Base-by-base conservation (phyloP, 2,113 vertebrate species). In the Nematolebias whitei region DNA sequence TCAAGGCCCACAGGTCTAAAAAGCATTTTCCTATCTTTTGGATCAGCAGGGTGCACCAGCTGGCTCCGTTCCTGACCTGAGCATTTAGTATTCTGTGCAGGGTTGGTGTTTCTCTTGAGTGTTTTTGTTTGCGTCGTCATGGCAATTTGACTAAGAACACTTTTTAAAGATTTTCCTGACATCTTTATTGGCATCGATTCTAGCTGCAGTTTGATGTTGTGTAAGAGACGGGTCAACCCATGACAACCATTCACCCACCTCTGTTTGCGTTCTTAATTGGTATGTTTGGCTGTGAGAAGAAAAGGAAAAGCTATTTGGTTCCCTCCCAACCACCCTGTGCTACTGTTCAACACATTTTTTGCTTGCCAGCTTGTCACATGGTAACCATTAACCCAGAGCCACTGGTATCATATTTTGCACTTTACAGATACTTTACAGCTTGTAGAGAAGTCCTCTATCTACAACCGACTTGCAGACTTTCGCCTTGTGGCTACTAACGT, bases 51-150 rank as follows among this genome's bases (percentile, higher is more conserved):
- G 60, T 55, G 62, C 5, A 50, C 64, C 67, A 43, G 63, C 53
- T 18, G 1, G 68, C 56, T 67, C 55, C 70, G 65, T 80, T 35
- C 77, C 78, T 83, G 78, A 82, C 60, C 77, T 54, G 68, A 60
- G 57, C 64, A 63, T 85, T 89, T 63, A 68, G 66, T 72, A 73
- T 85, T 85, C 79, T 79, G 67, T 9, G 71, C 35, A 14, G 62
- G 32, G 19, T 51, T 48, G 67, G 56, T 74, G 22, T 68, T 11
- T 68, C 68, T 84, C 85, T 84, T 15, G 80, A 78, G 75, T 88
- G 87, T 91, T 90, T 55, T 89, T 91, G 87, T 90, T 85, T 88
- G 81, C 11, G 87, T 92, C 73, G 86, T 74, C 85, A 88, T 88
- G 86, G 89, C 11, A 45, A 84, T 71, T 57, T 70, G 65, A 78